A percentile compares a stretch with the other conserved stretches of the same genome.
phyloP scores from a whole-genome alignment of 2,113 vertebrate genomes.

The Phalacrocorax brasilianus region DNA sequence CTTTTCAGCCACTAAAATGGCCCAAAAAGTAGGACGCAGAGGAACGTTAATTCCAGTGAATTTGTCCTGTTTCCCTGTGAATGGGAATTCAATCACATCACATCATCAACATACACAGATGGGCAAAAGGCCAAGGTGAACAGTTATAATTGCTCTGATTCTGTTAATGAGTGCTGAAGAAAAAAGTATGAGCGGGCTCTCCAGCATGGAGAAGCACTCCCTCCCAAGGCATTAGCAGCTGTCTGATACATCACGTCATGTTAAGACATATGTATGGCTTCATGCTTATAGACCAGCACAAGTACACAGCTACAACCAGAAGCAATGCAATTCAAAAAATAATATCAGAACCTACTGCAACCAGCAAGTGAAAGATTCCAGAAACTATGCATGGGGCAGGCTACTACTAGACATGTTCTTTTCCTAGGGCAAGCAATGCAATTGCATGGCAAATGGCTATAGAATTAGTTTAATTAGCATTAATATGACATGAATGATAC shows the following conservation, averaged over 20 bases:
- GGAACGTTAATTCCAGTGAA: neutral
- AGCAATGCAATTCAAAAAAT: neutral
- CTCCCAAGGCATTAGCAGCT: neutral
- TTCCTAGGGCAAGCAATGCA: neutral
- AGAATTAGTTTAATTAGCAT: neutral
- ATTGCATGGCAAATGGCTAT: neutral
- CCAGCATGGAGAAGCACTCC: neutral
- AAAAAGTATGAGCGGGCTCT: neutral
- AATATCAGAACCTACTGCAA: neutral
- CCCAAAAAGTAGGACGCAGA: neutral
- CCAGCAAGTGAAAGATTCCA: neutral
- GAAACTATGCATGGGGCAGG: neutral
- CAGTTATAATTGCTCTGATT: neutral
- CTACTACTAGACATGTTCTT: rapidly evolving
- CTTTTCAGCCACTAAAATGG: neutral
- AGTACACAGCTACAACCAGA: neutral
- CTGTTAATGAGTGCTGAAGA: neutral
- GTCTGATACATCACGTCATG: no score
- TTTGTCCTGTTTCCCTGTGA: neutral
- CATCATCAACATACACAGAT: neutral
- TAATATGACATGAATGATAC: neutral
- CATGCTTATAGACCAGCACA: neutral
- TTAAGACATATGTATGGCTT: neutral
- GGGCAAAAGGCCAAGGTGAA: neutral
- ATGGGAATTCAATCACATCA: neutral